Percentiles rank a stretch among this genome's conserved stretches.
Evolutionary conservation across 2,888 invertebrate genomes (phyloP).

Genomic region (Linnaemya tessellans): DNA sequence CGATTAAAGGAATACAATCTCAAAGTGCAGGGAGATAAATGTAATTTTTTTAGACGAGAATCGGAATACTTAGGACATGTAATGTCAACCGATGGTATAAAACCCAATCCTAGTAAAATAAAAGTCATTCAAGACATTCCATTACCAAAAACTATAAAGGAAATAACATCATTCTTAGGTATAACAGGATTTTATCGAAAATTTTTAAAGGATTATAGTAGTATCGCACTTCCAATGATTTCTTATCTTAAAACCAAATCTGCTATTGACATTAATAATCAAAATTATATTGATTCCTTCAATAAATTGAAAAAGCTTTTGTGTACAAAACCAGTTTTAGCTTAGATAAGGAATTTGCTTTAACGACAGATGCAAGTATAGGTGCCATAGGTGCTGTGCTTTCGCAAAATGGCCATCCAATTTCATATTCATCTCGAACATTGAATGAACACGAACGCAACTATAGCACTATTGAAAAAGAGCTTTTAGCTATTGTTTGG

Average conservation of each 20-base stretch:
- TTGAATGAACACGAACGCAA: too few species aligned
- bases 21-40: too few species aligned
- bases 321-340: conserved; percentile 25
- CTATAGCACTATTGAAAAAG: too few species aligned
- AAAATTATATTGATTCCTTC: conserved; percentile 43
- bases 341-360: conserved; percentile 38
- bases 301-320: conserved; percentile 38
- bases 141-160: too few species aligned
- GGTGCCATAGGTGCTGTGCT: neutral
- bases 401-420: conserved; percentile 36
- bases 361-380: conserved; percentile 20
- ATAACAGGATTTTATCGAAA: neutral
- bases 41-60: neutral
- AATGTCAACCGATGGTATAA: neutral
- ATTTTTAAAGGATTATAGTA: conserved; percentile 33
- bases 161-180: neutral
- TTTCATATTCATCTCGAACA: too few species aligned
- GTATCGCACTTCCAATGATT: conserved; percentile 34
- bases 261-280: conserved; percentile 20
- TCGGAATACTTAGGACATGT: neutral
- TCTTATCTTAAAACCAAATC: conserved; percentile 31
- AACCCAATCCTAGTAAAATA: neutral
- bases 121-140: neutral
- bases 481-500: too few species aligned
- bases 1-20: too few species aligned